phyloP scores from a whole-genome alignment of 2,797 vertebrate species.

The Enteromius mattozi region DNA sequence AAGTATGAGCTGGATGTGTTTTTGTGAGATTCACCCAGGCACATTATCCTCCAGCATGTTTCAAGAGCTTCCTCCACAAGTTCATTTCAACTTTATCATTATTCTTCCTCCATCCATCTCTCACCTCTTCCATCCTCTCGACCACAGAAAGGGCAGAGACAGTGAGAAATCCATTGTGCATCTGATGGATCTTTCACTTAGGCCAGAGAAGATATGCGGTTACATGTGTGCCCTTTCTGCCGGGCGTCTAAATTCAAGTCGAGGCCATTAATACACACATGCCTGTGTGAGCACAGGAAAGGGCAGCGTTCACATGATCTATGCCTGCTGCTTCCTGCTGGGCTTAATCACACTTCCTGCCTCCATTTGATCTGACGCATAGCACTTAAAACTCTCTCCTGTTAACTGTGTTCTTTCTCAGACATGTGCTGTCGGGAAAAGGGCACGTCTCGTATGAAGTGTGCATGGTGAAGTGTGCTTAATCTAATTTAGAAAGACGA shows the following conservation, averaged over 20 bases:
- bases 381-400: slow-evolving; percentile 29
- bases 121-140: slow-evolving; percentile 7
- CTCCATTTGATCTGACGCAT: slow-evolving; percentile 3
- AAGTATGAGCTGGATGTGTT: not conserved
- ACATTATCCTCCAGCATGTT: not conserved
- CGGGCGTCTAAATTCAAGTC: not conserved
- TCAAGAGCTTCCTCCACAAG: not conserved
- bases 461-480: slow-evolving; percentile 34
- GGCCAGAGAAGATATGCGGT: slow-evolving; percentile 6
- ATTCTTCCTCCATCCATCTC: slow-evolving; percentile 33
- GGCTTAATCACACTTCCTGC: slow-evolving; percentile 42
- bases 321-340: slow-evolving; percentile 20
- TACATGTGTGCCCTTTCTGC: slow-evolving; percentile 38
- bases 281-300: slow-evolving; percentile 33
- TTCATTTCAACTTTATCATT: slow-evolving; percentile 22
- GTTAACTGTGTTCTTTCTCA: slow-evolving; percentile 4
- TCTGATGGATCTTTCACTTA: slow-evolving; percentile 36
- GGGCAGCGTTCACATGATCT: slow-evolving; percentile 22
- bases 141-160: slow-evolving; percentile 37
- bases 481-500: slow-evolving; percentile 40
- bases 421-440: not conserved
- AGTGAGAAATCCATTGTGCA: slow-evolving; percentile 40
- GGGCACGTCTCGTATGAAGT: slow-evolving; percentile 33
- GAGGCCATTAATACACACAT: slow-evolving; percentile 25
- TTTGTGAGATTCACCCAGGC: not conserved